These are phyloP conservation scores for Andrena marginata DNA, from an alignment of 2,888 invertebrate species.

Conservation along the genomic window DNA sequence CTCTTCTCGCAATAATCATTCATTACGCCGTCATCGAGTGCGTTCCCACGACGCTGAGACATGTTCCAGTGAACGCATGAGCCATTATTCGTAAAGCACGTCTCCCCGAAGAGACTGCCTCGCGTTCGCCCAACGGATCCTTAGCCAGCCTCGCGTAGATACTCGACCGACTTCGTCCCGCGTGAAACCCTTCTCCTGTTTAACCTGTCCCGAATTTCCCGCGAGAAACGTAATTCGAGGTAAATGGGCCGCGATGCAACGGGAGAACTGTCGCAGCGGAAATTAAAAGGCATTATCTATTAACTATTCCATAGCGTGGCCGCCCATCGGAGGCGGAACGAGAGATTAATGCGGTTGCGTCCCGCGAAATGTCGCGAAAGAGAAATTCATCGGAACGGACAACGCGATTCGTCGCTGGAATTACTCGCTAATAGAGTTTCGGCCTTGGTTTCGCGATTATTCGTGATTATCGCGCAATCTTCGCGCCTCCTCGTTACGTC, in stretches of 20 bases:
- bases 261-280: not conserved
- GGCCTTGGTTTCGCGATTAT: no score
- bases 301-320: conserved; percentile 2
- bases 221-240: not conserved
- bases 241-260: not conserved
- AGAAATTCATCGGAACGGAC: conserved; percentile 8
- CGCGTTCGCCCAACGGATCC: no score
- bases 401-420: conserved; percentile 4
- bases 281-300: conserved; percentile 28
- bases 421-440: conserved; percentile 4
- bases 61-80: no score
- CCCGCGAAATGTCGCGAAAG: conserved; percentile 22
- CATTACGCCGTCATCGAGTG: no score
- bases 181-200: no score
- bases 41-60: no score
- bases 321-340: conserved; percentile 8
- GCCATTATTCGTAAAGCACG: no score
- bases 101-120: no score
- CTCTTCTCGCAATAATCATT: not conserved
- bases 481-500: no score
- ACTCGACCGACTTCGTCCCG: not conserved
- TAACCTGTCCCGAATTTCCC: not conserved
- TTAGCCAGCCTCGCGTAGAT: not conserved
- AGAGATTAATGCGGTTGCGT: conserved; percentile 13
- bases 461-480: no score